Base-by-base conservation (phyloP, 2,797 vertebrate genomes). In the Peromyscus melanophrys region DNA sequence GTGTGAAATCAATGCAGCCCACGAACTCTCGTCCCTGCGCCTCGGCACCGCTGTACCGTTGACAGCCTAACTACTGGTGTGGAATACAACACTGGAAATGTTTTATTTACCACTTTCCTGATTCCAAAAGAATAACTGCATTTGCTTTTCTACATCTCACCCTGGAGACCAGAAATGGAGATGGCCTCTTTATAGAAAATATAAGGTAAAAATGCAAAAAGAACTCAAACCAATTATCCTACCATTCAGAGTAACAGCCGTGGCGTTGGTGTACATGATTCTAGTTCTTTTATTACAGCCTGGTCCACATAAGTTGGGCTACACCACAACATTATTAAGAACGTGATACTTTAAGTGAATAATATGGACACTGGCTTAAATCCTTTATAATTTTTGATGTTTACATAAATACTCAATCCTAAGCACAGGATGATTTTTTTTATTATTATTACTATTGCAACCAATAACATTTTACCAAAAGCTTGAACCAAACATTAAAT, bases 381-480 rank as follows among this genome's bases (percentile, higher is more conserved):
- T 67, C 67, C n/a, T 67, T 95, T 17, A 57, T 61, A 90, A 82
- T 88, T 55, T 96, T 86, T 67, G 61, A 10, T 83, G 12, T 27
- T 94, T 90, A 55, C 6, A 73, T 87, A 86, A 37, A 52, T 71
- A 92, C 69, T 75, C 29, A 37, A 85, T 61, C 71, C 61, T 81
- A 81, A 90, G 27, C 6, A 71, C n/a, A 81, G 81, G 37, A 23
- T 77, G 17, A 81, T 63, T 37, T 86, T 90, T 71, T 82, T 97
- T 40, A 80, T 80, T 65, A 86, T 71, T 63, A 27, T 16, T 71
- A 82, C 71, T 57, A 27, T 16, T 92, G 3, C 27, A 82, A 76
- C 37, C 80, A 37, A 34, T 90, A 84, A 96, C 37, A 37, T 78
- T 95, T 90, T 91, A 92, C 55, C 12, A 67, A 81, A 90, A 85